Evolutionary conservation across 2,113 vertebrate genomes (phyloP), one percentile per base, ranked within the genome.

Genomic region (Rhodinocichla rosea): DNA sequence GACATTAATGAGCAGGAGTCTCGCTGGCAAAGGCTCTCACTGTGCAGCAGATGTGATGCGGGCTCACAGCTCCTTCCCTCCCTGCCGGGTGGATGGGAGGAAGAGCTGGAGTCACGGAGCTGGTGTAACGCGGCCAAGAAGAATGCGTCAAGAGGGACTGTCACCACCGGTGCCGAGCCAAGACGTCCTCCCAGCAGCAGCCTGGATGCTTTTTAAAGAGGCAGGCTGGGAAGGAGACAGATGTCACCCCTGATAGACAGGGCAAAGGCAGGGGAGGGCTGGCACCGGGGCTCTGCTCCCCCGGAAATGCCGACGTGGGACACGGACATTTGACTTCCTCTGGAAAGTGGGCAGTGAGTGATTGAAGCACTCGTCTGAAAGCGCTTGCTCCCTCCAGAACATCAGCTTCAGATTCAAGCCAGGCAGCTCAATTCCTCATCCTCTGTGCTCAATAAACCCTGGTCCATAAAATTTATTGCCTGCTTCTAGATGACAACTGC

Each of bases 1-100:
- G 97, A 97, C 96, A 83, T 96, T 97, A 97, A 97, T 97, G 97
- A 97, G 96, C 94, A 94, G 92, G 90, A 87, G 95, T 80, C 75
- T 91, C 45, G 1, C 90, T 80, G 94, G 94, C 94, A 90, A 22
- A 92, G 79, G 14, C 82, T 92, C 96, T 71, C 70, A 73, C 95
- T 69, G 95, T 1, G 89, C 90, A 92, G 90, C 97, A 97, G 97
- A 96, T 97, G 96, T 74, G 90, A 47, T 23, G 65, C 21, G 0
- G 92, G 92, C 94, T 97, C 95, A 73, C 91, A 85, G 94, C 91
- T 97, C 85, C 88, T 96, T 97, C 96, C 83, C 92, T 93, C 92
- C 94, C 90, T 18, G 45, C 91, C 5, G 68, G 47, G 83, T 35
- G 90, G 80, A 86, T 39, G 45, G 77, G 24, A 35, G 75, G 55